Base-by-base conservation (phyloP, 2,113 vertebrate genomes). In the Thryonomys swinderianus region DNA sequence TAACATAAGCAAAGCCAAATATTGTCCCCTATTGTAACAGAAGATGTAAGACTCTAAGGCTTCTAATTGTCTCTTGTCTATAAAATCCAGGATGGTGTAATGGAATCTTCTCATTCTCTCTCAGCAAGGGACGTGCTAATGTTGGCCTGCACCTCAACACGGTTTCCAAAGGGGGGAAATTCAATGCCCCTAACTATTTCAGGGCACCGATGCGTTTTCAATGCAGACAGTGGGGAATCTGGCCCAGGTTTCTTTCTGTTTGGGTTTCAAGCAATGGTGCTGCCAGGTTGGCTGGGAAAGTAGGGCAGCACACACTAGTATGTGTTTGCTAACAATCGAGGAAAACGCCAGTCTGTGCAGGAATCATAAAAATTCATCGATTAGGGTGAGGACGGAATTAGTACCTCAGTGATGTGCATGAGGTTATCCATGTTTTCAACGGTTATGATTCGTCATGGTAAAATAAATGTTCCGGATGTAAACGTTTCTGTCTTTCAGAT, bases 221-320 rank as follows among this genome's bases (percentile, higher is more conserved):
- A 32, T 32, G 12, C 37, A 93, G 71, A 30, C 78, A 64, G 90
- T 57, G 88, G 74, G 67, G 45, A 87, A 92, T 61, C 76, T 79
- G n/a, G 55, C 71, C 51, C 76, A 76, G 73, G 55, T 40, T 67
- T 45, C n/a, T 90, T 48, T 87, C 89, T 93, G 73, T 83, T 71
- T 42, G 53, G 2, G 64, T 57, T 91, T 91, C 42, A 82, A 8
- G 40, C 45, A 87, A 87, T 55, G n/a, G 62, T 51, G 18, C 27
- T 92, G 64, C 94, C 88, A 88, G 81, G 14, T 83, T 81, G 53
- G 64, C 80, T 32, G 59, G 59, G 14, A 92, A 95, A 96, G 59
- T 88, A 95, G 95, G 90, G 4, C 95, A 96, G 53, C 14, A 66
- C 59, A 67, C 48, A 67, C 73, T 40, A 64, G 42, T 20, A 71